Evolutionary conservation across 2,113 vertebrate genomes (phyloP).

Genomic region (Jaculus jaculus): DNA sequence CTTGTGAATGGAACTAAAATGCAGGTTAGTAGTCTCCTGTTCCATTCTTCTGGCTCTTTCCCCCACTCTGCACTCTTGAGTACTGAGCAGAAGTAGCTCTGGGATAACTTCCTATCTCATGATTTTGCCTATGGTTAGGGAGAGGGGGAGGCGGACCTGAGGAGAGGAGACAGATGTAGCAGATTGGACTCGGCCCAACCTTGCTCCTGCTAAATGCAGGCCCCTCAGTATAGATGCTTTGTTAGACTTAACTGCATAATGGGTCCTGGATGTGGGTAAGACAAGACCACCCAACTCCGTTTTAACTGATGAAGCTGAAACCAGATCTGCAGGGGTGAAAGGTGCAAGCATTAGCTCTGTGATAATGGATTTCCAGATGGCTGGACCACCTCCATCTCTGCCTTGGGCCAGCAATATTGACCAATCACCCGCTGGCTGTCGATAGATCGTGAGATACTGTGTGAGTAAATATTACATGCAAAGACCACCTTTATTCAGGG

Average conservation of each 20-base stretch:
- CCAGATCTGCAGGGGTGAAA: constrained; percentile 66
- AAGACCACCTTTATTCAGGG: constrained; percentile 41
- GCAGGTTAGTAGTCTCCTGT: background rate
- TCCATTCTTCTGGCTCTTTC: background rate
- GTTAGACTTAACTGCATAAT: constrained; percentile 55
- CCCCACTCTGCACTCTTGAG: background rate
- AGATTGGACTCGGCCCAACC: constrained; percentile 1
- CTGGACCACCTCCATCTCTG: constrained; percentile 62
- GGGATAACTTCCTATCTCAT: background rate
- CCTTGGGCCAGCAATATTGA: constrained; percentile 57
- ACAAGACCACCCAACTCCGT: constrained; percentile 65
- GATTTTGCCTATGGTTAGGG: background rate
- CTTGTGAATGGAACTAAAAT: background rate
- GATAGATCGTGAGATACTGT: constrained; percentile 39
- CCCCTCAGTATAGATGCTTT: constrained; percentile 17
- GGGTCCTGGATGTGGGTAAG: constrained; percentile 53
- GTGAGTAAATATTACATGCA: constrained; percentile 22
- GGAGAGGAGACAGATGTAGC: background rate
- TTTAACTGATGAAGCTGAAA: constrained; percentile 72
- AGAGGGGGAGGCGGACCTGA: background rate
- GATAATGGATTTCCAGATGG: constrained; percentile 69
- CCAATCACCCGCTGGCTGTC: constrained; percentile 65
- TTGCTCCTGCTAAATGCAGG: constrained; percentile 36
- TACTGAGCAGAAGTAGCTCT: background rate
- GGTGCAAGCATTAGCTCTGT: constrained; percentile 51